These are phyloP conservation scores for Lacerta agilis DNA, from an alignment of 2,797 vertebrate species.

Conservation along the genomic window DNA sequence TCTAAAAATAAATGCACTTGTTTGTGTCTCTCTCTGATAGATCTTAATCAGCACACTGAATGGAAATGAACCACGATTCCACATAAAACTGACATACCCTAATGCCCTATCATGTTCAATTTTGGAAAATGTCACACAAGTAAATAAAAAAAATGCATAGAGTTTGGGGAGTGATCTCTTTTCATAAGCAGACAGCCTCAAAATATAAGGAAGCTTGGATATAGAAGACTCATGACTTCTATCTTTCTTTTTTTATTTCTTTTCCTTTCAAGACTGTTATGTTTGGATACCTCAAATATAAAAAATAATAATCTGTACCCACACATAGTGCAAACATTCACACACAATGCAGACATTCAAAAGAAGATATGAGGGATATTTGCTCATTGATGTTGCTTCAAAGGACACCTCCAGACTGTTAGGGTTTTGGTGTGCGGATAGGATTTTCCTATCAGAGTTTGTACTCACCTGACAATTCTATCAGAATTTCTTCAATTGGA, in stretches of 20 bases:
- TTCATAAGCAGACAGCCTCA: background rate
- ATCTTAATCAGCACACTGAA: constrained; percentile 28
- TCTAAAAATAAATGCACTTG: background rate
- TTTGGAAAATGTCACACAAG: background rate
- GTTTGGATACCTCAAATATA: background rate
- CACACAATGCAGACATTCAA: no score
- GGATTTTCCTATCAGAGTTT: no score
- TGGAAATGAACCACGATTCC: background rate
- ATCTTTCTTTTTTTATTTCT: no score
- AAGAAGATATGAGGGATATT: no score
- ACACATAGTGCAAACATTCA: background rate
- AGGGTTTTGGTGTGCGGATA: no score
- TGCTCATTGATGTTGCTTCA: background rate
- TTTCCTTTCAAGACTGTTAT: background rate
- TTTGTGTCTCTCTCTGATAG: constrained; percentile 13
- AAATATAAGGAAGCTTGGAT: background rate
- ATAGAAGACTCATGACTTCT: background rate
- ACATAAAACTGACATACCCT: constrained; percentile 19
- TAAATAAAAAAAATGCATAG: rapidly evolving
- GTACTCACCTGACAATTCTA: no score
- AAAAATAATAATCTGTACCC: background rate
- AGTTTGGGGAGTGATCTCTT: background rate
- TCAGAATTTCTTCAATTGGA: no score
- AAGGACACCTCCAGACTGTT: no score
- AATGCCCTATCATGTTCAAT: constrained; percentile 17